These are phyloP conservation scores for Hecatera dysodea DNA, from an alignment of 2,888 invertebrate genomes.

Conservation along the genomic window DNA sequence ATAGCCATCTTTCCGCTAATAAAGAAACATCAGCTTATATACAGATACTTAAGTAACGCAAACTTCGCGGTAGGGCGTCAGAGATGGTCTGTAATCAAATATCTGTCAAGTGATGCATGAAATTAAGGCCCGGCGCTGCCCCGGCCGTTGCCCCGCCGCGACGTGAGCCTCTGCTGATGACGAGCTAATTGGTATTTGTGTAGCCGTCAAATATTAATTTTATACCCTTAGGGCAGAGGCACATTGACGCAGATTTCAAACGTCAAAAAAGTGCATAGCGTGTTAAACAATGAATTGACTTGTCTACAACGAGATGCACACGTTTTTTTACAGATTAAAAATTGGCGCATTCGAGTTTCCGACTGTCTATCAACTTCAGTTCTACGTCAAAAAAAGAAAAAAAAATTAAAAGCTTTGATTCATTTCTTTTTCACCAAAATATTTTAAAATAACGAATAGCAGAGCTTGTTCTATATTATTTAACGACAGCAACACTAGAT, in stretches of 20 bases:
- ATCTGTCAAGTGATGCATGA: conserved; percentile 87
- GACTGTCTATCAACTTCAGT: neutral
- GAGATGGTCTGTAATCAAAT: conserved; percentile 82
- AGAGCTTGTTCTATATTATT: no score
- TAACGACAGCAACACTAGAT: no score
- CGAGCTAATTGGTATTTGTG: conserved; percentile 55
- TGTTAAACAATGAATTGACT: no score
- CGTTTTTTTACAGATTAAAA: neutral
- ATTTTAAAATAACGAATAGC: no score
- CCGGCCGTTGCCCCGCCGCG: conserved; percentile 80
- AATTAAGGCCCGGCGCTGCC: conserved; percentile 77
- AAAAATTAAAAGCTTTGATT: neutral
- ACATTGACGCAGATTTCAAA: neutral
- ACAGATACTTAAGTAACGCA: conserved; percentile 30
- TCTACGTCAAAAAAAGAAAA: no score
- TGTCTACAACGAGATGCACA: neutral
- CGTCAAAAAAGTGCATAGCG: neutral
- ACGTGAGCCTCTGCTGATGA: conserved; percentile 69
- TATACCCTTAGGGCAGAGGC: neutral
- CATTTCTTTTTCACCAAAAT: no score
- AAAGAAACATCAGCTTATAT: conserved; percentile 19
- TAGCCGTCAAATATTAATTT: conserved; percentile 12
- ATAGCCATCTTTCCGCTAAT: neutral
- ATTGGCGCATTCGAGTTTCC: neutral
- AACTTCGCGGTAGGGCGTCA: conserved; percentile 73